Conservation (phyloP, 23 tunicate genomes). For the Trididemnum nubilum region DNA sequence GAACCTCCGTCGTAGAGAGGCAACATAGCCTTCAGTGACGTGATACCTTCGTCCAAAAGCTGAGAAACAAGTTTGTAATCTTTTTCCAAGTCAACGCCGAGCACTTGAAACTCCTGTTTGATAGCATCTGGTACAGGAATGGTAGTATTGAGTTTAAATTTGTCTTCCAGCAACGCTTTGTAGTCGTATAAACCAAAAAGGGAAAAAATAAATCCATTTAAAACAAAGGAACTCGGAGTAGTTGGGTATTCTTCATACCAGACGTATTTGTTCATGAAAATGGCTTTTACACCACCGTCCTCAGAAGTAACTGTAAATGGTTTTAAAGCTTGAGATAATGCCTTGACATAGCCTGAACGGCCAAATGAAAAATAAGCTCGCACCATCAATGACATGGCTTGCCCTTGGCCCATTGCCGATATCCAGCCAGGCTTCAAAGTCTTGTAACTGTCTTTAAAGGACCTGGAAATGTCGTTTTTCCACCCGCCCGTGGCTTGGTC, state of each 20-base stretch:
- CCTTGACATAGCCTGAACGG: conserved; percentile 28
- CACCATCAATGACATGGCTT: conserved; percentile 73
- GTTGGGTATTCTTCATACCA: conserved; percentile 99
- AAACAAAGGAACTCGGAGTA: conserved; percentile 74
- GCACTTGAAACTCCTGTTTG: background rate
- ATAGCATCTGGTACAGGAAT: background rate
- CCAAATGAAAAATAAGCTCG: conserved; percentile 54
- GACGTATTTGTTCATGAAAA: conserved; percentile 77
- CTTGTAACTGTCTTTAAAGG: conserved; percentile 37
- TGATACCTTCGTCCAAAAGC: conserved; percentile 77
- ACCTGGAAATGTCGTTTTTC: conserved; percentile 64
- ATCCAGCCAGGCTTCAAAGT: conserved; percentile 90
- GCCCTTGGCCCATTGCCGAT: conserved; percentile 99
- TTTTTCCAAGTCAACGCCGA: conserved; percentile 10
- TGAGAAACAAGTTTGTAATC: conserved; percentile 34
- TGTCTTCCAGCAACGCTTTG: conserved; percentile 60
- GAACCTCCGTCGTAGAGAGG: conserved; percentile 95
- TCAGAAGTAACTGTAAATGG: conserved; percentile 74
- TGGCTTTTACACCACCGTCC: conserved; percentile 80
- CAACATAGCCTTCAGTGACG: conserved; percentile 76
- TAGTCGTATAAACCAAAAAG: conserved; percentile 85
- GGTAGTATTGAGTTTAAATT: conserved; percentile 16
- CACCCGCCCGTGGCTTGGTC: conserved; percentile 73
- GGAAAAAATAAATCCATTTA: conserved; percentile 96
- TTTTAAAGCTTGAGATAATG: conserved; percentile 53